Evolutionary conservation across 2,113 vertebrate species (phyloP), one percentile per base, ranked within the genome.

Genomic region (Bos taurus): DNA sequence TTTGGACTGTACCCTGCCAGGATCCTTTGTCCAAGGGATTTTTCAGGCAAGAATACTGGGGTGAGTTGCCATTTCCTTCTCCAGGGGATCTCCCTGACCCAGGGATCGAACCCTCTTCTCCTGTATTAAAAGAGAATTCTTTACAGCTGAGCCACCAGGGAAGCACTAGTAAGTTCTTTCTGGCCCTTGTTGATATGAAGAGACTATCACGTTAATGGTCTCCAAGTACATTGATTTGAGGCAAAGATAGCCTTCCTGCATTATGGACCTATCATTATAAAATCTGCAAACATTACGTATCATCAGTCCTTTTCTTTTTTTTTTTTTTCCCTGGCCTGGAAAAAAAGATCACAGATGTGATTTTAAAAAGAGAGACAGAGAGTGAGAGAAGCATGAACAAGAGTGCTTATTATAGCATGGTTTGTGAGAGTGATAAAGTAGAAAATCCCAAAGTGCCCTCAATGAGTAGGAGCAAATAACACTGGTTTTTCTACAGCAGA

Each of bases 101-200:
- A 77, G 12, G 23, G 71, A 14, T 77, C 3, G 0, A 77, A 77
- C 40, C 40, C 21, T 1, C 0, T 0, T 43, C 12, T 43, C 11
- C 23, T 14, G 71, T 40, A 77, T 26, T 77, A 77, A 77, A 23
- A 43, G 2, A 25, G 1, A 14, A 43, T 43, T 77, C 6, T 77
- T 77, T 43, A 43, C 23, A 43, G 21, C 23, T 43, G 40, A 43
- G 71, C 71, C 71, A 77, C 40, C 40, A 26, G 12, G 36, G 40
- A 77, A 77, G 71, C 16, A 54, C 25, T 57, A 43, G 48, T 60
- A 2, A 56, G 13, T 33, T 56, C 12, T 88, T 74, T 91, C 33
- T 9, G 54, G 40, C n/a, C 11, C 9, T 80, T n/a, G 3, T 60
- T 40, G 36, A 74, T 86, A 5, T 6, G n/a, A 62, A 62, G 7